phyloP scores from a whole-genome alignment of 2,888 invertebrate species.

The Erebia epiphron region DNA sequence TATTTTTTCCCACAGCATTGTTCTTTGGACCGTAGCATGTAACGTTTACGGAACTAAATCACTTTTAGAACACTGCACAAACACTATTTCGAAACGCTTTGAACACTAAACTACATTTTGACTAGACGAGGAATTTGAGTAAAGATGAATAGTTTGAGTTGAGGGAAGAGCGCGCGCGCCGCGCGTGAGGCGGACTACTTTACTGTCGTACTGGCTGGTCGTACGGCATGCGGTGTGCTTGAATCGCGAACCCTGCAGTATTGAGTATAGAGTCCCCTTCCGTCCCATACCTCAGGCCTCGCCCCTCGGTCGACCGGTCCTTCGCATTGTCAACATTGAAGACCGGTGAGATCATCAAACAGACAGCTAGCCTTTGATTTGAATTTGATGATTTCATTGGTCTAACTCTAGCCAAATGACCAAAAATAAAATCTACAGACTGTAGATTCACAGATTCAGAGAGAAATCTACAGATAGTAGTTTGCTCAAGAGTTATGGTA shows the following conservation, averaged over 20 bases:
- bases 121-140: slow-evolving; percentile 60
- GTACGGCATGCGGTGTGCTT: slow-evolving; percentile 60
- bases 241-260: slow-evolving; percentile 73
- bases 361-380: slow-evolving; percentile 62
- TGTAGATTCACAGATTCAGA: background rate
- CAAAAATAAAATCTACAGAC: background rate
- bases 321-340: slow-evolving; percentile 81
- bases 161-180: slow-evolving; percentile 73
- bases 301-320: slow-evolving; percentile 68
- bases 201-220: slow-evolving; percentile 66
- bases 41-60: slow-evolving; percentile 47
- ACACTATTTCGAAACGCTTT: slow-evolving; percentile 47
- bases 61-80: slow-evolving; percentile 51
- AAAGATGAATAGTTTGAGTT: slow-evolving; percentile 55
- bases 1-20: slow-evolving; percentile 84
- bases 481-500: background rate
- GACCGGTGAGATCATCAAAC: slow-evolving; percentile 78
- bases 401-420: slow-evolving; percentile 3
- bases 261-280: slow-evolving; percentile 49
- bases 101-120: slow-evolving; percentile 65
- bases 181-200: slow-evolving; percentile 72
- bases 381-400: slow-evolving; percentile 52
- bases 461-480: background rate
- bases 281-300: slow-evolving; percentile 62
- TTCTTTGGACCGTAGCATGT: slow-evolving; percentile 79